A percentile compares a stretch with the other conserved stretches of the same genome.
Conservation (phyloP, 2,797 vertebrate species). For the Eptatretus atami region DNA sequence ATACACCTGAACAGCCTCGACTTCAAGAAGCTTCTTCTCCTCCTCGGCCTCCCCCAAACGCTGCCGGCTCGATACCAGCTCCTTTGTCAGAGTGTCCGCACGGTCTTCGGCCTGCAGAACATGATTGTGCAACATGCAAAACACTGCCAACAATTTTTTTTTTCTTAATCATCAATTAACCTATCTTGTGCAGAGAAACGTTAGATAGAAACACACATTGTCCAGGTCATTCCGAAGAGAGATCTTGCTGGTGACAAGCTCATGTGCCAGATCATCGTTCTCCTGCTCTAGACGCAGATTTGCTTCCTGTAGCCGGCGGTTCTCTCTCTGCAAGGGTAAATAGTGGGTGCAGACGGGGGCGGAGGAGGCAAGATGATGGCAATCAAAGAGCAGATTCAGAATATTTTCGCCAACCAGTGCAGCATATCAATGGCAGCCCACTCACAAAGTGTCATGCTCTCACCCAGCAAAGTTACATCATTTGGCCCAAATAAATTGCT, state of each 20-base stretch:
- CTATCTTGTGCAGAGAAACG: no score
- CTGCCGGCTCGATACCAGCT: constrained; percentile 85
- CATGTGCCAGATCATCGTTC: constrained; percentile 81
- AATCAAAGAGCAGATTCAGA: no score
- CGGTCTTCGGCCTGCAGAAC: constrained; percentile 57
- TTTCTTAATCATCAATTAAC: no score
- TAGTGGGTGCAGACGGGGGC: not conserved
- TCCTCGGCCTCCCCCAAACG: constrained; percentile 86
- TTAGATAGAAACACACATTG: constrained; percentile 30
- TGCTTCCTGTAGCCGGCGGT: constrained; percentile 68
- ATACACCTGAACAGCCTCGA: constrained; percentile 62
- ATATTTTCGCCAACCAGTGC: no score
- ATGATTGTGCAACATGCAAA: constrained; percentile 1
- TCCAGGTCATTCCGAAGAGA: constrained; percentile 77
- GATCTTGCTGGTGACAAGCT: constrained; percentile 95
- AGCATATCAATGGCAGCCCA: no score
- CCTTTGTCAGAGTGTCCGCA: constrained; percentile 79
- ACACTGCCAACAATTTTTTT: not conserved
- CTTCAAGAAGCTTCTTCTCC: constrained; percentile 63
- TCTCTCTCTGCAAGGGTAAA: constrained; percentile 34
- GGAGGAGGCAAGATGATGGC: not conserved
- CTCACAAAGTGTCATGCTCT: no score
- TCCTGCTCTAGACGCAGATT: constrained; percentile 98
- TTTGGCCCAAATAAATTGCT: no score
- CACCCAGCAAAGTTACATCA: no score